Base-by-base conservation (phyloP, 1,140 invertebrate genomes). In the Atta texana region DNA sequence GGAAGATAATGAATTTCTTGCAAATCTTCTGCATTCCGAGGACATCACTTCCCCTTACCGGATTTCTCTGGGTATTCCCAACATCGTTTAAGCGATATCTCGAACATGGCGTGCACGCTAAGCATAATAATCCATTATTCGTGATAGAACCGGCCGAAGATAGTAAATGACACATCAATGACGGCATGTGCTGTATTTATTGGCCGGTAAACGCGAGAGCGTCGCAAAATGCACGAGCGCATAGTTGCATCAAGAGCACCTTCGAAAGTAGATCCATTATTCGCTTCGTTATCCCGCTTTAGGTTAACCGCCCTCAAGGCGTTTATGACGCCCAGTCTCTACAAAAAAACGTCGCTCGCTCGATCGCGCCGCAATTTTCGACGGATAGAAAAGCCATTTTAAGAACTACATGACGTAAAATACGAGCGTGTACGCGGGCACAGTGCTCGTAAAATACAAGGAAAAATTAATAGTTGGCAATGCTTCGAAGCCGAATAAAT, bases 231-330 rank as follows among this genome's bases (percentile, higher is more conserved):
- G 61, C 44, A 66, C 84, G 75, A 87, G 21, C 8, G 16, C 64
- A 1, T 12, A 34, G 31, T 81, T 55, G 39, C 6, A 74, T 63
- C 80, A 55, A 84, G 69, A 74, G 68, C 55, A 84, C 57, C 18
- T 53, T 74, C 80, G 55, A 84, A 55, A 74, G 55, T 39, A 84
- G 68, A 51, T 53, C 85, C 85, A 87, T 88, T 88, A 88, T 87
- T 88, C 57, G 63, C 85, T 75, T 87, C 66, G 87, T 88, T 88
- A 88, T 88, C 59, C 16, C 51, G 39, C 59, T 87, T 87, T 71
- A 74, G 68, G 61, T 21, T 59, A 68, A 85, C 51, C 82, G 63
- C 74, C 72, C 82, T 49, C 57, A 18, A 82, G 53, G 69, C 69
- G 5, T 82, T 82, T 82, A 72, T 72, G 53, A 59, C 51, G 53